Evolutionary conservation across 2,797 vertebrate genomes (phyloP).

Genomic region (Anableps anableps): DNA sequence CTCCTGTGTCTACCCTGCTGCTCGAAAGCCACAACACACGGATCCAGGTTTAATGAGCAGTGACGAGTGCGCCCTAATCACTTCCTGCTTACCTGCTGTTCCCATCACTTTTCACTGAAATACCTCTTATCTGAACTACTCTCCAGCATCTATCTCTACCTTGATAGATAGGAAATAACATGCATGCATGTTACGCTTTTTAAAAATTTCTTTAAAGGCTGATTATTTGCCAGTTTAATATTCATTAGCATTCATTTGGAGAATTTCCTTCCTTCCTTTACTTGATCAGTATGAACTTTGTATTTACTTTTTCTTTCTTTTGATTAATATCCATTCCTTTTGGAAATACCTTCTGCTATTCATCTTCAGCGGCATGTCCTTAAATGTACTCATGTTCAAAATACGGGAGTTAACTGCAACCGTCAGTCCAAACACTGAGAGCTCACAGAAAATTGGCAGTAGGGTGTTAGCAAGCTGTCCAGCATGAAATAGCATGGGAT

Average conservation of each 20-base stretch:
- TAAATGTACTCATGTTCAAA: not conserved
- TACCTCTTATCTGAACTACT: not conserved
- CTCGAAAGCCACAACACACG: conserved; percentile 57
- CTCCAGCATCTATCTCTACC: conserved; percentile 9
- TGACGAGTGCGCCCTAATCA: conserved; percentile 56
- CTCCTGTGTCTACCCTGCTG: conserved; percentile 54
- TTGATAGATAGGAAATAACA: not conserved
- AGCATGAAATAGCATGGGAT: too few species aligned
- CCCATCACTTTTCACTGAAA: conserved; percentile 29
- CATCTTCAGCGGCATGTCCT: not conserved
- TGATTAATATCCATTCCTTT: not conserved
- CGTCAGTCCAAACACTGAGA: not conserved
- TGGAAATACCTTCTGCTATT: not conserved
- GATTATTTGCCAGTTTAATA: not conserved
- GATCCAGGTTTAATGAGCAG: conserved; percentile 67
- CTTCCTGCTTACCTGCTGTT: conserved; percentile 45
- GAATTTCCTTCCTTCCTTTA: not conserved
- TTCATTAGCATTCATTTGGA: not conserved
- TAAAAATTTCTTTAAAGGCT: not conserved
- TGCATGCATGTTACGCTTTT: not conserved
- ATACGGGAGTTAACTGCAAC: not conserved
- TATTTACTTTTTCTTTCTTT: not conserved
- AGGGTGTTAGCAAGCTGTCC: too few species aligned
- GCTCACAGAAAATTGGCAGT: too few species aligned
- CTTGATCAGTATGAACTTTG: not conserved